A percentile compares a stretch with the other conserved stretches of the same genome.
These are phyloP conservation scores for Holocentrus rufus DNA, from an alignment of 2,797 vertebrate species.

Conservation along the genomic window DNA sequence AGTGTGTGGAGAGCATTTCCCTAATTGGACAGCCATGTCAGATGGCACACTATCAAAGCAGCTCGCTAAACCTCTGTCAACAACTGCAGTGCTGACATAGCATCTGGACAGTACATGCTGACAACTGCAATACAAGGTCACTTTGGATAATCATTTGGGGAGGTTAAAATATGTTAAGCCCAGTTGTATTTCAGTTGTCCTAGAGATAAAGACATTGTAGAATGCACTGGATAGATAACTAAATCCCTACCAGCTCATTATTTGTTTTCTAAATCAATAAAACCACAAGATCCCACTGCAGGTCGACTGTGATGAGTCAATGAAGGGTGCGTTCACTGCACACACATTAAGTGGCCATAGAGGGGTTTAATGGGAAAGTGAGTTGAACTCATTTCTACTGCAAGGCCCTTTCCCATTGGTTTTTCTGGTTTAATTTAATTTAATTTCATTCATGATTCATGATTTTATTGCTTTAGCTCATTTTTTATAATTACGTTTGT, in stretches of 20 bases:
- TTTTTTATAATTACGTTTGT: no score
- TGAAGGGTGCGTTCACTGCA: neutral
- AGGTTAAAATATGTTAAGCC: constrained; percentile 37
- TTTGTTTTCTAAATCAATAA: neutral
- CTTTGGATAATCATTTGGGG: constrained; percentile 70
- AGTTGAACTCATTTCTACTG: no score
- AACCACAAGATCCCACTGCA: neutral
- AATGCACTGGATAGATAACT: neutral
- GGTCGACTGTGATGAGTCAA: neutral
- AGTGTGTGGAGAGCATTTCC: constrained; percentile 73
- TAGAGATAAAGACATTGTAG: constrained; percentile 27
- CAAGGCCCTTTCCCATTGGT: no score
- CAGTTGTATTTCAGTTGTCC: constrained; percentile 21
- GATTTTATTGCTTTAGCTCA: no score
- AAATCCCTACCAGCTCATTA: neutral
- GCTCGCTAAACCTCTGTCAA: constrained; percentile 76
- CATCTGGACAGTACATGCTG: constrained; percentile 71
- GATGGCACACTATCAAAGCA: constrained; percentile 72
- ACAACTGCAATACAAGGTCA: constrained; percentile 67
- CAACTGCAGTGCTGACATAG: constrained; percentile 71
- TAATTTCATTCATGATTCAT: no score
- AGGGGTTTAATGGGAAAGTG: no score
- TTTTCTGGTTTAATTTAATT: no score
- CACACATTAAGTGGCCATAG: no score
- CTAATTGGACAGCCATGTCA: constrained; percentile 78